These are phyloP conservation scores for Psittacula derbiana DNA, from an alignment of 2,797 vertebrate species.

Conservation along the genomic window DNA sequence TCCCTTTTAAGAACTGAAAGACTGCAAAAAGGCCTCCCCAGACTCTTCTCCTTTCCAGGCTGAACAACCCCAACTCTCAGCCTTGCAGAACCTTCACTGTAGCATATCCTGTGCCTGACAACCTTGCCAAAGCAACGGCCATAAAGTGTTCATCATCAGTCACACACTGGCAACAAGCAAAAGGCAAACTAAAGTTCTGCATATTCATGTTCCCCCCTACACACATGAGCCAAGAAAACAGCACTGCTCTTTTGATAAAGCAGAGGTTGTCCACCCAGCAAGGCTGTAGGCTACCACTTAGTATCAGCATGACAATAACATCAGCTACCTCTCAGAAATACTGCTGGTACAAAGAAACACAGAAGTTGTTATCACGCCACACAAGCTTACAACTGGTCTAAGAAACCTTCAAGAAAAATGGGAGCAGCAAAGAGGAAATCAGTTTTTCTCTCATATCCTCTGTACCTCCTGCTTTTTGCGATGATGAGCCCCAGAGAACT, in stretches of 20 bases:
- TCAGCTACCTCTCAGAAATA: background rate
- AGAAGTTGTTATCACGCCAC: background rate
- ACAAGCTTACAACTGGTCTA: background rate
- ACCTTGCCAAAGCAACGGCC: background rate
- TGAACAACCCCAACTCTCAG: background rate
- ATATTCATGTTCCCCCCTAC: fast-evolving
- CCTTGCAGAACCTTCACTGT: background rate
- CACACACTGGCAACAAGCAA: background rate
- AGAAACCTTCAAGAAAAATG: background rate
- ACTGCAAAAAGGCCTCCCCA: background rate
- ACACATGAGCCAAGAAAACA: background rate
- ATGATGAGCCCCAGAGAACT: background rate
- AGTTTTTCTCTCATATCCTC: background rate
- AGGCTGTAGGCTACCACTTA: fast-evolving
- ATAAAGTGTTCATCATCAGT: background rate
- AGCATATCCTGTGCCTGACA: background rate
- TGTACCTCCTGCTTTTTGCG: background rate
- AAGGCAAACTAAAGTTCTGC: background rate
- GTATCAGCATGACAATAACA: background rate
- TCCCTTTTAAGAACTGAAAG: background rate
- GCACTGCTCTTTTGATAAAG: background rate
- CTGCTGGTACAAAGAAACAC: background rate
- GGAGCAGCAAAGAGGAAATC: background rate
- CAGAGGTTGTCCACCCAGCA: background rate
- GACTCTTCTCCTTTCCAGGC: background rate